Evolutionary conservation across 2,888 invertebrate genomes (phyloP).

Genomic region (Ryuthela nishihirai): DNA sequence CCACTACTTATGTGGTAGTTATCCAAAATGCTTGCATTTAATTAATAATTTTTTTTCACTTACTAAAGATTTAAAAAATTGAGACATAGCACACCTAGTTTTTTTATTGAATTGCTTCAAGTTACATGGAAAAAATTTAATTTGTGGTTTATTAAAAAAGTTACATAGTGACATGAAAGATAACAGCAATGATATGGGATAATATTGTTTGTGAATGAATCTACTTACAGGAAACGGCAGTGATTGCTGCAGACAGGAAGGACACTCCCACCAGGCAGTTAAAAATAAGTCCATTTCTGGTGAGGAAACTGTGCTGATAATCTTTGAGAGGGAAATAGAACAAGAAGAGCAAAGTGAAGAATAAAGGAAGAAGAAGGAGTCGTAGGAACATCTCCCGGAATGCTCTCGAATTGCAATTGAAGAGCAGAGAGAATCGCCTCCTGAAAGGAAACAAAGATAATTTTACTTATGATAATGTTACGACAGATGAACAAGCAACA

Average conservation of each 20-base stretch:
- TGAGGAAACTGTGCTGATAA: constrained; percentile 66
- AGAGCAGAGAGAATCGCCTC: constrained; percentile 34
- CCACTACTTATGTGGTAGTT: too few species aligned
- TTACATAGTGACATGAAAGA: too few species aligned
- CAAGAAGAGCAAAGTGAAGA: constrained; percentile 71
- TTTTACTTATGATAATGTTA: too few species aligned
- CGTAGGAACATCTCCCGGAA: constrained; percentile 71
- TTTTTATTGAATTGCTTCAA: not conserved
- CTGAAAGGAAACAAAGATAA: constrained; percentile 22
- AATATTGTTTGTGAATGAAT: too few species aligned
- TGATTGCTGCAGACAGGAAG: constrained; percentile 65
- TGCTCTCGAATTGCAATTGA: constrained; percentile 64
- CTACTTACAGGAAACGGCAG: constrained; percentile 65
- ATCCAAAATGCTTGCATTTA: too few species aligned
- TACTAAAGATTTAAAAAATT: too few species aligned
- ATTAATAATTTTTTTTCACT: too few species aligned
- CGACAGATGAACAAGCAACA: too few species aligned
- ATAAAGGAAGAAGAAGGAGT: constrained; percentile 61
- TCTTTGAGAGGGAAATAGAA: constrained; percentile 62
- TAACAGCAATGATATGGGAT: too few species aligned
- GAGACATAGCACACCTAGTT: too few species aligned
- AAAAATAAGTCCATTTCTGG: constrained; percentile 66
- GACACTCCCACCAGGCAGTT: constrained; percentile 65
- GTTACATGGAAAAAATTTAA: too few species aligned
- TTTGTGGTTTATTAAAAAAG: too few species aligned